Conservation (phyloP, 1,140 invertebrate species). For the Drosophila paulistorum region DNA sequence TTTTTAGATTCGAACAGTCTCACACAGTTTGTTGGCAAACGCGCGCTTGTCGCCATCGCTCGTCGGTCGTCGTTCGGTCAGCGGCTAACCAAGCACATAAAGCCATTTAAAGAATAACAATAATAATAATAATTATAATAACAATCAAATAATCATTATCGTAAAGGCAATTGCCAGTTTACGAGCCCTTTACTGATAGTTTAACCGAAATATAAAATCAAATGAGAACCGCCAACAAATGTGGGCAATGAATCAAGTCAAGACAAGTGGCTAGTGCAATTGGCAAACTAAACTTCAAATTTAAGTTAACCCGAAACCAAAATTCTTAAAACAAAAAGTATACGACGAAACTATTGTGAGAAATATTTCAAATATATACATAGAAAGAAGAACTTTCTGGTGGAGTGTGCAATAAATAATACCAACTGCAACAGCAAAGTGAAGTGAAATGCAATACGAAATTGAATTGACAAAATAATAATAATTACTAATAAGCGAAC, state of each 20-base stretch:
- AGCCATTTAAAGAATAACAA: slow-evolving; percentile 28
- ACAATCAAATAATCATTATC: slow-evolving; percentile 58
- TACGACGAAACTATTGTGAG: slow-evolving; percentile 67
- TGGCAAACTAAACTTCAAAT: slow-evolving; percentile 37
- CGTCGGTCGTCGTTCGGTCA: slow-evolving; percentile 57
- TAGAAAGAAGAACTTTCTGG: slow-evolving; percentile 27
- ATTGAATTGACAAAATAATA: background rate
- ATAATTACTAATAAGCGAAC: background rate
- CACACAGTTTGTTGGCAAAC: slow-evolving; percentile 47
- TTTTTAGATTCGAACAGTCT: background rate
- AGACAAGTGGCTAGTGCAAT: slow-evolving; percentile 65
- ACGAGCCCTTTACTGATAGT: slow-evolving; percentile 45
- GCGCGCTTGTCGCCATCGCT: slow-evolving; percentile 58
- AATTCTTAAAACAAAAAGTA: slow-evolving; percentile 43
- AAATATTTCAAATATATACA: slow-evolving; percentile 28
- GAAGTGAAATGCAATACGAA: slow-evolving; percentile 20
- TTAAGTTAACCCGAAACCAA: slow-evolving; percentile 45
- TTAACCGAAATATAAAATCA: slow-evolving; percentile 21
- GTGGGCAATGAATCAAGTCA: slow-evolving; percentile 50
- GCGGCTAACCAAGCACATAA: background rate
- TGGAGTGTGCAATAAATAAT: slow-evolving; percentile 65
- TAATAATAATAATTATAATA: slow-evolving; percentile 57
- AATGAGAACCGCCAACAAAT: slow-evolving; percentile 29
- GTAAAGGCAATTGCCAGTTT: slow-evolving; percentile 57
- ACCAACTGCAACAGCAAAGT: slow-evolving; percentile 14